Base-by-base conservation (phyloP, 1,140 invertebrate genomes). In the Bombus confusus region DNA sequence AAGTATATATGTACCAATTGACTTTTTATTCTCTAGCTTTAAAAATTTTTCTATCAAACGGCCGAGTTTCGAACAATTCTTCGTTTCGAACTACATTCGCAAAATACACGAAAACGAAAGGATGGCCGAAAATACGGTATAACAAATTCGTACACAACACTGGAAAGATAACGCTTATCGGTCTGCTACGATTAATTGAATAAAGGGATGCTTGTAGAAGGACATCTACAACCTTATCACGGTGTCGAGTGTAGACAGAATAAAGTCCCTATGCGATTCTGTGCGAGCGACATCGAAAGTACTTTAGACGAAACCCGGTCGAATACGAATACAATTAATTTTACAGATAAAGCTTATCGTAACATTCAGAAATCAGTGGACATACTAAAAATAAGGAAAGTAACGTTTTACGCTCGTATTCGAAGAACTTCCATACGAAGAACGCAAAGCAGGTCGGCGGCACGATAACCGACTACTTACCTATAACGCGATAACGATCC, bases 401-500 rank as follows among this genome's bases (percentile, higher is more conserved):
- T n/a, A 8, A 41, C 28, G 2, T 41, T 52, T 43, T 25, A 13
- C 8, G 22, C 18, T 31, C 43, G 8, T 52, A 41, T 79, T 77
- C 68, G 62, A 9, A n/a, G 18, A 39, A 57, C 10, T 31, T 64
- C 18, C 31, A 39, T 10, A 43, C 1, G 10, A 15, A 18, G 13
- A 69, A 81, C 59, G 43, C 59, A 72, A 72, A 81, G 52, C 59
- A 80, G 71, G 79, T 15, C 79, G 47, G 22, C 52, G 34, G 25
- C 13, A 75, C 79, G 78, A 85, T 85, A 85, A 81, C 71, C 13
- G 59, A 22, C 43, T 22, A 28, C 5, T 47, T 43, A 41, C 5
- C 66, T 43, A 41, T 47, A 52, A 47, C 41, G 57, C 25, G 79
- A 85, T 85, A 85, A 81, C 71, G 79, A 85, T 85, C 79, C 43